A percentile compares a stretch with the other conserved stretches of the same genome.
Evolutionary conservation across 92 coral and sea anemone species (phyloP).

Genomic region (Meandrina meandrites): DNA sequence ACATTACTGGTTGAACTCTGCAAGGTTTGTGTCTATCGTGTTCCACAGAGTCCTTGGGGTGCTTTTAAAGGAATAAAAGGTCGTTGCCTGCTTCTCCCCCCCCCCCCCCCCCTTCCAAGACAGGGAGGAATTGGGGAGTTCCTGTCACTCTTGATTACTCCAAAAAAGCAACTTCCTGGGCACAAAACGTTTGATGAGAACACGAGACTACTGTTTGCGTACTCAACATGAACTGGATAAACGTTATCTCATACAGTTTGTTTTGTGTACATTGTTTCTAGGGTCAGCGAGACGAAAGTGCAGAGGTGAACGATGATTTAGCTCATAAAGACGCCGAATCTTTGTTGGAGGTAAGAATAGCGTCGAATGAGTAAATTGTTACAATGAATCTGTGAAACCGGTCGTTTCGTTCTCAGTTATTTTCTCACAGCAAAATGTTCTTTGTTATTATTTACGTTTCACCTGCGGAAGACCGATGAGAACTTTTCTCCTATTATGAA

Average conservation of each 20-base stretch:
- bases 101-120: no score
- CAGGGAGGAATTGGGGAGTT: no score
- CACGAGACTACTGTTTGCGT: no score
- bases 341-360: conserved; percentile 65
- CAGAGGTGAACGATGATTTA: conserved; percentile 59
- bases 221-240: no score
- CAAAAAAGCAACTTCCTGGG: no score
- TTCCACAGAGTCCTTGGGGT: neutral
- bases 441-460: neutral
- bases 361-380: neutral
- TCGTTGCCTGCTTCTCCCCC: no score
- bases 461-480: neutral
- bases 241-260: no score
- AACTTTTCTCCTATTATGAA: neutral
- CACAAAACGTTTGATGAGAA: no score
- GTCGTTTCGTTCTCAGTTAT: neutral
- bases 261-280: neutral
- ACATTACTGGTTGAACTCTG: conserved; percentile 75
- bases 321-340: conserved; percentile 94
- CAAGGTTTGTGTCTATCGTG: conserved; percentile 55
- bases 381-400: neutral
- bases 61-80: no score
- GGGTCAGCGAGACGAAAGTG: conserved; percentile 84
- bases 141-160: no score
- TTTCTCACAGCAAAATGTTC: no score